A percentile compares a stretch with the other conserved stretches of the same genome.
These are phyloP conservation scores for Morinoia aosen DNA, from an alignment of 2,888 invertebrate species.

Conservation along the genomic window DNA sequence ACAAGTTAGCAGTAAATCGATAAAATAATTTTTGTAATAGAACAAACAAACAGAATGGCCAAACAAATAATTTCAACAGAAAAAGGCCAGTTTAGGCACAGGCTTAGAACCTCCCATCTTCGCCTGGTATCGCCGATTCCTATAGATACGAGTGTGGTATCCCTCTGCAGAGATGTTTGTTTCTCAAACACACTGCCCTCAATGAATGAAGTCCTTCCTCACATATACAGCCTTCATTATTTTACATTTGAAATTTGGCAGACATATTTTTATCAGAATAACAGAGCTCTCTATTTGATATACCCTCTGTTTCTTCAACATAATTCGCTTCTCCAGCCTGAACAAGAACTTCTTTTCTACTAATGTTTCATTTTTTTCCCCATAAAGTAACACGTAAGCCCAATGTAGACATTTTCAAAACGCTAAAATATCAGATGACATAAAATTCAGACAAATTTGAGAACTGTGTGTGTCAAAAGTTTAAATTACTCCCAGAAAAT, in stretches of 20 bases:
- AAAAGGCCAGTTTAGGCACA: too few species aligned
- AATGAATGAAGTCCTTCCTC: not conserved
- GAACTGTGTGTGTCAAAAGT: not conserved
- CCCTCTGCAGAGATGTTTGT: too few species aligned
- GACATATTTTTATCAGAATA: not conserved
- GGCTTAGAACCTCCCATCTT: too few species aligned
- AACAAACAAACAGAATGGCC: too few species aligned
- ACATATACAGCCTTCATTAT: not conserved
- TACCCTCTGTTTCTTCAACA: not conserved
- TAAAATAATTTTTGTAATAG: too few species aligned
- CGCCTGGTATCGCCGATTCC: too few species aligned
- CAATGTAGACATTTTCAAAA: not conserved
- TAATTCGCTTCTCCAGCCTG: not conserved
- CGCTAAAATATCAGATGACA: not conserved
- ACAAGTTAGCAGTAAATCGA: too few species aligned
- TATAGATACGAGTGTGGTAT: too few species aligned
- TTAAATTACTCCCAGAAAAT: not conserved
- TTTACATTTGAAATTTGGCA: too few species aligned
- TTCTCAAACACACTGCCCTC: too few species aligned
- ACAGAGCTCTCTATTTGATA: not conserved
- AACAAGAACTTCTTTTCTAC: not conserved
- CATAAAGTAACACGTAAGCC: not conserved
- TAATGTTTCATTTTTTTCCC: not conserved
- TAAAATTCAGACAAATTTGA: not conserved
- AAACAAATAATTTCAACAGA: too few species aligned